These are phyloP conservation scores for Tryphoninae sp. DNA, from an alignment of 2,888 invertebrate genomes.

Conservation along the genomic window DNA sequence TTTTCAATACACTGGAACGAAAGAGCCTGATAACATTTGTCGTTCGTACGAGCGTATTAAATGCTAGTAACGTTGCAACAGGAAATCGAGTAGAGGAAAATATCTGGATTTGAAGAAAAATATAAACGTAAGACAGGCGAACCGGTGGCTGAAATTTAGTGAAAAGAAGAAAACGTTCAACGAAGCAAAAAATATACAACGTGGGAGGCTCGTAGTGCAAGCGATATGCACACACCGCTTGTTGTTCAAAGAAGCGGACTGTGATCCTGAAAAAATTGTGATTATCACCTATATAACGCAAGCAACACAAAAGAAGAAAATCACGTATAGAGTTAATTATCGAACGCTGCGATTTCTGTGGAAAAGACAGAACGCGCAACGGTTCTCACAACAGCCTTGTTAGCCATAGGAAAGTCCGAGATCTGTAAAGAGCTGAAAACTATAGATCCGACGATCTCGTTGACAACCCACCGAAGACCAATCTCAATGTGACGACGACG, in stretches of 20 bases:
- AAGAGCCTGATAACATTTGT: no score
- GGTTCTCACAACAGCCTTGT: constrained; percentile 56
- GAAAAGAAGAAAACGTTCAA: neutral
- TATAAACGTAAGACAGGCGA: neutral
- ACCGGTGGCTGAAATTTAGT: neutral
- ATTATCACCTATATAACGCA: constrained; percentile 51
- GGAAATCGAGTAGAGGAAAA: no score
- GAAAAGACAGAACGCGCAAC: neutral
- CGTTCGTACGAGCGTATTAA: no score
- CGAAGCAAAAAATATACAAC: neutral
- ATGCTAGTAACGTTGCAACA: no score
- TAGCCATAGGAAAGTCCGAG: constrained; percentile 41
- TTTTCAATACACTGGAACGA: no score
- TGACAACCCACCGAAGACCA: constrained; percentile 28
- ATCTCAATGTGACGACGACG: constrained; percentile 2
- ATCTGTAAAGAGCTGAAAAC: constrained; percentile 16
- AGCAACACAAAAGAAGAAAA: constrained; percentile 4
- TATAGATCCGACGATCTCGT: neutral
- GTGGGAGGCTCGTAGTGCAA: constrained; percentile 1
- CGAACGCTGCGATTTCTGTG: constrained; percentile 23
- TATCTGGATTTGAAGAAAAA: neutral
- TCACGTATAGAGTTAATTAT: constrained; percentile 35
- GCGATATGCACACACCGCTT: constrained; percentile 46
- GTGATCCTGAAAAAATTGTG: constrained; percentile 64
- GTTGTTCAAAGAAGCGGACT: constrained; percentile 56